Evolutionary conservation across 2,113 vertebrate genomes (phyloP).

Genomic region (Meriones unguiculatus): DNA sequence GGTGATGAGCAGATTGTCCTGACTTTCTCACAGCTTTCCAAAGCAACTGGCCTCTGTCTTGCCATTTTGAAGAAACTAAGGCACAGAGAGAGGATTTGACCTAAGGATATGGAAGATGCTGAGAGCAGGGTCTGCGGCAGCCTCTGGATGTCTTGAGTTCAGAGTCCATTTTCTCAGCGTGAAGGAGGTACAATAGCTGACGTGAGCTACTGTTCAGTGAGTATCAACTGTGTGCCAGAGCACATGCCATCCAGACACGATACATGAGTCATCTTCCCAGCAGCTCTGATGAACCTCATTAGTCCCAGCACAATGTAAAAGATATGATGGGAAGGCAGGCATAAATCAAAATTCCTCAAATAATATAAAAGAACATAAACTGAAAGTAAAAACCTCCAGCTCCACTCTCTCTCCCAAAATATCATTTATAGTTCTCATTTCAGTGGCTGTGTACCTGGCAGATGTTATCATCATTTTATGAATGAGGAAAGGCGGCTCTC

Average conservation of each 20-base stretch:
- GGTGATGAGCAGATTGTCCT: neutral
- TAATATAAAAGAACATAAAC: constrained; percentile 21
- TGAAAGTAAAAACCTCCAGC: constrained; percentile 67
- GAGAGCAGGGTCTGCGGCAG: neutral
- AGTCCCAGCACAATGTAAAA: constrained; percentile 16
- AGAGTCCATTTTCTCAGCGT: neutral
- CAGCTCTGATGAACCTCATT: neutral
- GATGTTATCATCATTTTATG: neutral
- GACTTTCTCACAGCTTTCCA: neutral
- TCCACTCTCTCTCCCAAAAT: neutral
- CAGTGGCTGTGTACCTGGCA: neutral
- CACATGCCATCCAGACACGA: neutral
- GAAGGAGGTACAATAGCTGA: neutral
- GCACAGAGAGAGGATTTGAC: neutral
- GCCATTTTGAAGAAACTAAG: constrained; percentile 18
- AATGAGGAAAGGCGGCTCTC: neutral
- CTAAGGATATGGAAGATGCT: neutral
- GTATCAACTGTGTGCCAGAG: neutral
- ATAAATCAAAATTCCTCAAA: constrained; percentile 42
- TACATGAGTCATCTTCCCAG: neutral
- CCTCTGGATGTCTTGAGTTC: neutral
- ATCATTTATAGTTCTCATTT: neutral
- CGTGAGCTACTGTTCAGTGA: constrained; percentile 10
- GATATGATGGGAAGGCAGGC: neutral
- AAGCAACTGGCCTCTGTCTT: neutral